Conservation (phyloP, 2,797 vertebrate genomes). For the Capromys pilorides region DNA sequence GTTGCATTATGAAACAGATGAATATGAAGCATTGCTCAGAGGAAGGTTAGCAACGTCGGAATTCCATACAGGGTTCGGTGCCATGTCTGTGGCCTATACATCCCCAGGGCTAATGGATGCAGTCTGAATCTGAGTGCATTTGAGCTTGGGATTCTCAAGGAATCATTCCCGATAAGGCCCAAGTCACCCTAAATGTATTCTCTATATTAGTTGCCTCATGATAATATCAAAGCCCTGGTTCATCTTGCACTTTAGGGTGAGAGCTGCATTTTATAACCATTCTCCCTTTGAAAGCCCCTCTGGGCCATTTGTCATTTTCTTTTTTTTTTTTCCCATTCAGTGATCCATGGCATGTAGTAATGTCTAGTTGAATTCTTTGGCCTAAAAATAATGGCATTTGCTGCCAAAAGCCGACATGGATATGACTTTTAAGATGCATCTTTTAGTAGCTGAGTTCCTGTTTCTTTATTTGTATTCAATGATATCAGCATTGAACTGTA, state of each 20-base stretch:
- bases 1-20: neutral
- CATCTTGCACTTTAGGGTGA: neutral
- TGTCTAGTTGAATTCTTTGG: constrained; percentile 35
- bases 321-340: neutral
- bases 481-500: constrained; percentile 5
- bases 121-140: neutral
- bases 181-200: neutral
- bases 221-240: neutral
- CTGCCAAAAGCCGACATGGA: constrained; percentile 5
- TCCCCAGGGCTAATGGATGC: neutral
- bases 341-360: neutral
- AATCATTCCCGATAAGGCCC: neutral
- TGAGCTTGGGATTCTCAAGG: neutral
- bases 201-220: neutral
- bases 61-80: neutral
- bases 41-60: constrained; percentile 1
- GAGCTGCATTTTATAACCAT: neutral
- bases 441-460: constrained; percentile 19
- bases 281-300: neutral
- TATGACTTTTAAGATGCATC: constrained; percentile 16
- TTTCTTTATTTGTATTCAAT: constrained; percentile 28
- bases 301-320: constrained; percentile 24
- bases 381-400: neutral
- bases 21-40: neutral
- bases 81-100: neutral